These are phyloP conservation scores for Cricetomys ansorgei DNA, from an alignment of 2,113 vertebrate genomes.

Conservation along the genomic window DNA sequence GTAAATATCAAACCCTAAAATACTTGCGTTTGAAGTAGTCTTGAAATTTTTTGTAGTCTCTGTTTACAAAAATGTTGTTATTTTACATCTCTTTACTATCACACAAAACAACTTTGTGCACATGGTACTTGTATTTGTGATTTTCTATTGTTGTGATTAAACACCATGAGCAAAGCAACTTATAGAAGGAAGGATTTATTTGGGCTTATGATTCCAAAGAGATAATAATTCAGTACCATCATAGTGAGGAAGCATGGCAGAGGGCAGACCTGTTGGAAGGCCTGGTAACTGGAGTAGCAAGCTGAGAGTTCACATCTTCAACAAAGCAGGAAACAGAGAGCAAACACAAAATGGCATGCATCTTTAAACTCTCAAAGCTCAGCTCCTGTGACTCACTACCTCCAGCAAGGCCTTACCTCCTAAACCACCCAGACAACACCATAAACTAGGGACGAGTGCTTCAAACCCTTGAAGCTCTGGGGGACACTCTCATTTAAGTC, in stretches of 20 bases:
- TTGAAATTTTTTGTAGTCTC: rapidly evolving
- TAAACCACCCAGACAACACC: neutral
- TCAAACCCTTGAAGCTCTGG: neutral
- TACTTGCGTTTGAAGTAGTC: neutral
- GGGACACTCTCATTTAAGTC: neutral
- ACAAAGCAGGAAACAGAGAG: neutral
- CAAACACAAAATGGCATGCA: neutral
- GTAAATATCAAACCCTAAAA: conserved; percentile 65
- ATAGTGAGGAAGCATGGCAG: neutral
- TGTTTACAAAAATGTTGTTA: neutral
- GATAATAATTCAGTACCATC: neutral
- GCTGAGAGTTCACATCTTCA: neutral
- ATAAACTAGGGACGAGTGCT: neutral
- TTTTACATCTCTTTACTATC: neutral
- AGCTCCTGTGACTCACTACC: neutral
- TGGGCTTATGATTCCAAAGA: neutral
- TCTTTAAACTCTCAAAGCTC: neutral
- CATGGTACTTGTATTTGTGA: neutral
- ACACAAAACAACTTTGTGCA: neutral
- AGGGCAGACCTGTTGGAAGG: neutral
- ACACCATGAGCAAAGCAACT: neutral
- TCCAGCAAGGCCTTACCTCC: neutral
- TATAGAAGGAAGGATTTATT: neutral
- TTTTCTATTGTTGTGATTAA: neutral
- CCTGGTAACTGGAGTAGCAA: neutral